Percentiles rank a stretch among this genome's conserved stretches.
These are phyloP conservation scores for Microcebus murinus DNA, from an alignment of 2,113 vertebrate species.

Conservation along the genomic window DNA sequence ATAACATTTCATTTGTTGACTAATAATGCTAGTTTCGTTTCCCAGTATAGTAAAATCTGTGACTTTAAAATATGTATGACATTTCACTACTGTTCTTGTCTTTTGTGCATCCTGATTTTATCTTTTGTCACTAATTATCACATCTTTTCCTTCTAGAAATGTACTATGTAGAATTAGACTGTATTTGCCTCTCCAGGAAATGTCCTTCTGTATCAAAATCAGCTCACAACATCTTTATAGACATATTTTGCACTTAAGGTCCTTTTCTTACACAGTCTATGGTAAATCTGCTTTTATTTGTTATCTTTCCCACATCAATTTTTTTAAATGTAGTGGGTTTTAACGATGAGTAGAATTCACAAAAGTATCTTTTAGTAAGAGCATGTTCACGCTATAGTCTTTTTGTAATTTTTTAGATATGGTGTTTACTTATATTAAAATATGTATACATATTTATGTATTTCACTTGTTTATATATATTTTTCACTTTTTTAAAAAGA, in stretches of 20 bases:
- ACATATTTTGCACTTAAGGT: neutral
- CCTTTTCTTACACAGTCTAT: neutral
- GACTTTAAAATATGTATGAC: neutral
- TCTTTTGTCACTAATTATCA: neutral
- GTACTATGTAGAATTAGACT: neutral
- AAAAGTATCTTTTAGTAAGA: slow-evolving; percentile 4
- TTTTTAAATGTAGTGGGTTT: neutral
- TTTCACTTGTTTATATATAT: slow-evolving; percentile 1
- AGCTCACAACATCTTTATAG: neutral
- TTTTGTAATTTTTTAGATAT: slow-evolving; percentile 1
- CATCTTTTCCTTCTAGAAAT: neutral
- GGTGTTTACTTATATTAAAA: neutral
- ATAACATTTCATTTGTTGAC: neutral
- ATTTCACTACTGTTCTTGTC: neutral
- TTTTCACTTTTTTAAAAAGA: slow-evolving; percentile 8
- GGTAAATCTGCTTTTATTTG: neutral
- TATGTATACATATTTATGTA: neutral
- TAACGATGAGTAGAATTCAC: slow-evolving; percentile 17
- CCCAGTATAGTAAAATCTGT: neutral
- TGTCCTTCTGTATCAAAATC: slow-evolving; percentile 4
- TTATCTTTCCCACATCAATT: neutral
- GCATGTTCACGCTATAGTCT: neutral
- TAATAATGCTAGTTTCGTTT: neutral
- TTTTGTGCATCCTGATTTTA: neutral
- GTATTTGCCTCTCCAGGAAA: neutral